Percentiles rank a stretch among this genome's conserved stretches.
Evolutionary conservation across 2,888 invertebrate species (phyloP).

Genomic region (Ptychoptera contaminata): DNA sequence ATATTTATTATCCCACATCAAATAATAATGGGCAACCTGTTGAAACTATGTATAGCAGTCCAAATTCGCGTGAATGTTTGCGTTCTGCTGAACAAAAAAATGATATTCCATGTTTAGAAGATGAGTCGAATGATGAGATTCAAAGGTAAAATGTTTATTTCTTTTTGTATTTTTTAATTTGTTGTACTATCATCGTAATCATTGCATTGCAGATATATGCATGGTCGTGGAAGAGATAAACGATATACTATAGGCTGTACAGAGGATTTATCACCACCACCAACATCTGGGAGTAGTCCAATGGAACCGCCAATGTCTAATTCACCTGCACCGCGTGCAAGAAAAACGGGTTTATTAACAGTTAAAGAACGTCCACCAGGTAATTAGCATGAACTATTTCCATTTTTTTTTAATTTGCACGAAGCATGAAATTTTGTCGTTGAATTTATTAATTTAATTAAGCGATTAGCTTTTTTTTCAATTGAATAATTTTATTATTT

Average conservation of each 20-base stretch:
- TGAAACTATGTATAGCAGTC: slow-evolving; percentile 4
- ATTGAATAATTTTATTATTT: background rate
- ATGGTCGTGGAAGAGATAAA: slow-evolving; percentile 56
- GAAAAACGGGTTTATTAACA: slow-evolving; percentile 68
- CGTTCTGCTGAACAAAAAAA: slow-evolving; percentile 2
- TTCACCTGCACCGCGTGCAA: slow-evolving; percentile 37
- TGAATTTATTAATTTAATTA: slow-evolving; percentile 6
- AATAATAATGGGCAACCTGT: slow-evolving; percentile 28
- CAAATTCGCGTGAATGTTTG: slow-evolving; percentile 6
- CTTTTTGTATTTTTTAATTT: too few relatives aligned
- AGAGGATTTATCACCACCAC: slow-evolving; percentile 39
- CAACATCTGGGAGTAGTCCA: slow-evolving; percentile 27
- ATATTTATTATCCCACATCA: slow-evolving; percentile 43
- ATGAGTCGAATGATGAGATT: slow-evolving; percentile 29
- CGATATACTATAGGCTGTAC: slow-evolving; percentile 65
- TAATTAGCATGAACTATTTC: slow-evolving; percentile 26
- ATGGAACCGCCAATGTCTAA: slow-evolving; percentile 25
- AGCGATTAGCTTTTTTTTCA: background rate
- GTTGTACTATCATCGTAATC: slow-evolving; percentile 1
- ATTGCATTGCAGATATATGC: slow-evolving; percentile 47
- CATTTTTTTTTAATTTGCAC: slow-evolving; percentile 6
- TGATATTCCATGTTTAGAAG: slow-evolving; percentile 12
- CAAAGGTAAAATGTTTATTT: slow-evolving; percentile 18
- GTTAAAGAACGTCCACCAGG: slow-evolving; percentile 80
- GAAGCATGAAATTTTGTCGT: slow-evolving; percentile 1